Percentiles rank a stretch among this genome's conserved stretches.
phyloP scores from a whole-genome alignment of 2,797 vertebrate species.

The Anguilla marmorata region DNA sequence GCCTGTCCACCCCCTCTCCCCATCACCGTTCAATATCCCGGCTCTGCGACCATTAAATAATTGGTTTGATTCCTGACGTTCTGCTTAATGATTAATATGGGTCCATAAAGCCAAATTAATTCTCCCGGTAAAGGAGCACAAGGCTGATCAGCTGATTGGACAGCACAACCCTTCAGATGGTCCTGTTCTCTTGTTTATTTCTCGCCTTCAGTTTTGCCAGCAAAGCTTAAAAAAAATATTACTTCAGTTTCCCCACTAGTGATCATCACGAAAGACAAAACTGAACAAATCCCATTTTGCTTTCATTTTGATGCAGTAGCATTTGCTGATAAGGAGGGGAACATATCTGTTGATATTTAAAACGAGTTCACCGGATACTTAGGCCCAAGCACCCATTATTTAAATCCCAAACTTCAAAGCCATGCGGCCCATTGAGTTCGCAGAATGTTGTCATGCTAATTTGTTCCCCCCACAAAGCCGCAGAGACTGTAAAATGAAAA shows the following conservation, averaged over 20 bases:
- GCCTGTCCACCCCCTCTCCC: background rate
- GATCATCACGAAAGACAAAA: background rate
- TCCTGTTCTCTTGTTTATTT: background rate
- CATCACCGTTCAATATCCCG: background rate
- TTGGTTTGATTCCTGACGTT: background rate
- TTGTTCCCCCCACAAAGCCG: background rate
- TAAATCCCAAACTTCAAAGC: background rate
- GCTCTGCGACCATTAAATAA: background rate
- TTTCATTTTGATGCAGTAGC: background rate
- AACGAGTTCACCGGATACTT: background rate
- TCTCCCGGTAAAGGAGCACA: background rate
- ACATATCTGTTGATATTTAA: background rate
- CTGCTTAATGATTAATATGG: background rate
- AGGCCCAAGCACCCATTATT: background rate
- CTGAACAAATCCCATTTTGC: background rate
- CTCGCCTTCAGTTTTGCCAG: background rate
- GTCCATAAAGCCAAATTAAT: background rate
- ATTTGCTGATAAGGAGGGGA: background rate
- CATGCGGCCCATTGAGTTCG: background rate
- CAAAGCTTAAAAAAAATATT: background rate
- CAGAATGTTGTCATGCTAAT: slow-evolving; percentile 4
- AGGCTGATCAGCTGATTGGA: background rate
- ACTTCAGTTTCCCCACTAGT: background rate
- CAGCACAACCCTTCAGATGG: background rate
- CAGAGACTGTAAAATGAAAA: background rate